A percentile compares a stretch with the other conserved stretches of the same genome.
Conservation (phyloP, 35 echinoderm and acorn worm species). For the Eucidaris tribuloides region DNA sequence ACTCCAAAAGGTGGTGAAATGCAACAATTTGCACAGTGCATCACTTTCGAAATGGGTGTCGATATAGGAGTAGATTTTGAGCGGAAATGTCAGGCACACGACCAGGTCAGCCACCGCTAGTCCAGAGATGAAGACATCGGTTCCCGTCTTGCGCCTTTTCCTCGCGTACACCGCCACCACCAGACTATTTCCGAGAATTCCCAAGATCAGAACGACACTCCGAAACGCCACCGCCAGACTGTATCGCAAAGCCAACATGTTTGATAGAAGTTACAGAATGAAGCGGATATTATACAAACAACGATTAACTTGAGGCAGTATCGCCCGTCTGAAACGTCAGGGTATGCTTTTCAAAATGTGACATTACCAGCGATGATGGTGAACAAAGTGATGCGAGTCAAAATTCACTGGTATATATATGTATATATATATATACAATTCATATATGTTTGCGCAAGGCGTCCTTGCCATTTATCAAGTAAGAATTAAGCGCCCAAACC, state of each 20-base stretch:
- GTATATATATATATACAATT: too few relatives aligned
- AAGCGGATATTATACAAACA: too few relatives aligned
- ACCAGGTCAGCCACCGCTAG: slow-evolving; percentile 42
- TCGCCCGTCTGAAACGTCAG: too few relatives aligned
- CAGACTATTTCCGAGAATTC: slow-evolving; percentile 27
- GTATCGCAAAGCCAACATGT: background rate
- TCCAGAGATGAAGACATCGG: slow-evolving; percentile 48
- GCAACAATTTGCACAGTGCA: background rate
- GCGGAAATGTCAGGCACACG: slow-evolving; percentile 25
- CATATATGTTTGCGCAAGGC: too few relatives aligned
- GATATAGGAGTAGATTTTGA: slow-evolving; percentile 4
- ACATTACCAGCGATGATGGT: too few relatives aligned
- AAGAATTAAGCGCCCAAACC: too few relatives aligned
- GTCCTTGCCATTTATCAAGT: too few relatives aligned
- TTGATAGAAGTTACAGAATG: too few relatives aligned
- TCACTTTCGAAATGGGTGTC: background rate
- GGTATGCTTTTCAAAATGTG: too few relatives aligned
- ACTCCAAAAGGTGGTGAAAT: background rate
- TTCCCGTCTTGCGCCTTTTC: slow-evolving; percentile 11
- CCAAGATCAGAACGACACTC: background rate
- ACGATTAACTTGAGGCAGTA: too few relatives aligned
- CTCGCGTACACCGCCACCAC: slow-evolving; percentile 25
- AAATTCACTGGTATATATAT: too few relatives aligned
- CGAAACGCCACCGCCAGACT: background rate
- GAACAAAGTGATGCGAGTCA: too few relatives aligned